Evolutionary conservation across 2,888 invertebrate genomes (phyloP).

Genomic region (Actias luna): DNA sequence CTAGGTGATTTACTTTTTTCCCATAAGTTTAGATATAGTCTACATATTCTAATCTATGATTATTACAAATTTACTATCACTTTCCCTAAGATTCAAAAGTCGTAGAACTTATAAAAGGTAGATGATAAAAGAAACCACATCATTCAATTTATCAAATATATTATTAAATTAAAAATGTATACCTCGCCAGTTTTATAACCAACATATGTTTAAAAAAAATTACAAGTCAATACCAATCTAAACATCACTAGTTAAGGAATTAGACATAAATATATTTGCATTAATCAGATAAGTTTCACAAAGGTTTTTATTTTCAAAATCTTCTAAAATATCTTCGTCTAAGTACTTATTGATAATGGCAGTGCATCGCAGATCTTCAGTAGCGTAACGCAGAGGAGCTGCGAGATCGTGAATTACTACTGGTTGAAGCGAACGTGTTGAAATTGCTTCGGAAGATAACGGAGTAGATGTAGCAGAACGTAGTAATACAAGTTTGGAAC

Average conservation of each 20-base stretch:
- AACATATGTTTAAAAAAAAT: neutral
- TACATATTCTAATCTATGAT: no score
- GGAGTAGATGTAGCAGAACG: constrained; percentile 22
- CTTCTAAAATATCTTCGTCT: constrained; percentile 35
- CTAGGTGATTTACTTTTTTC: no score
- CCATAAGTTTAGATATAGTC: no score
- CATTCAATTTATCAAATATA: no score
- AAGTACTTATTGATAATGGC: constrained; percentile 49
- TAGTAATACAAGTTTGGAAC: constrained; percentile 43
- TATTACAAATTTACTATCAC: no score
- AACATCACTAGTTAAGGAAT: neutral
- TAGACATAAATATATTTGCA: constrained; percentile 36
- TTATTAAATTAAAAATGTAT: no score
- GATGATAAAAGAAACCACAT: no score
- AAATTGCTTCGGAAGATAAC: neutral
- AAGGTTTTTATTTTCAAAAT: constrained; percentile 43
- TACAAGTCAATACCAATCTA: neutral
- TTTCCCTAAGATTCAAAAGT: no score
- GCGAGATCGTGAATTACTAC: constrained; percentile 39
- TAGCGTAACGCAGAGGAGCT: constrained; percentile 35
- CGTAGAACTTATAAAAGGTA: no score
- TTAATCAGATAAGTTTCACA: constrained; percentile 50
- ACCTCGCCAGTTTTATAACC: neutral
- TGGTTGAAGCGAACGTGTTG: constrained; percentile 34
- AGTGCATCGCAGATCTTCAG: constrained; percentile 42